A percentile compares a stretch with the other conserved stretches of the same genome.
phyloP scores from a whole-genome alignment of 2,888 invertebrate species.

The Morpho helenor region DNA sequence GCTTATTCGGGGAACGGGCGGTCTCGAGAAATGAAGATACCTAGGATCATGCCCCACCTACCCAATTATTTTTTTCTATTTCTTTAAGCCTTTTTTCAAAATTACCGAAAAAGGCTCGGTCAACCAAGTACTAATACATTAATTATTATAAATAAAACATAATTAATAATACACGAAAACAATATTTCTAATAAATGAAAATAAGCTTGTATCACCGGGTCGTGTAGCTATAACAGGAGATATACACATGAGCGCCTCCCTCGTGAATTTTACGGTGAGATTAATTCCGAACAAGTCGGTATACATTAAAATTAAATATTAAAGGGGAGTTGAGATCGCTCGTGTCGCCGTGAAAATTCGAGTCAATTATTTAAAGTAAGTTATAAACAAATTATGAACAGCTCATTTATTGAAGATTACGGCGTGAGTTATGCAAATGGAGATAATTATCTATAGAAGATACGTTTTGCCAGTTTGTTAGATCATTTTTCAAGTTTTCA shows the following conservation, averaged over 20 bases:
- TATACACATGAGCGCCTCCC: neutral
- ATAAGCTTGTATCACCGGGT: too few species aligned
- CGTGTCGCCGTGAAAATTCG: conserved; percentile 4
- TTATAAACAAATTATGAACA: conserved; percentile 17
- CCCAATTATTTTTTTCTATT: too few species aligned
- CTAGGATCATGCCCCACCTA: too few species aligned
- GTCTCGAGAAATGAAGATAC: too few species aligned
- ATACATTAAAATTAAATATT: conserved; percentile 3
- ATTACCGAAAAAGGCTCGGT: too few species aligned
- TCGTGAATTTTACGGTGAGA: conserved; percentile 1
- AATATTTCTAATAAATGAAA: neutral
- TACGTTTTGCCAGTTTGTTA: too few species aligned
- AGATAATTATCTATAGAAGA: neutral
- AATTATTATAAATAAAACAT: neutral
- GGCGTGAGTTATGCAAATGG: neutral
- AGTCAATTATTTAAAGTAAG: conserved; percentile 16
- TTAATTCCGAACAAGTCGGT: conserved; percentile 2
- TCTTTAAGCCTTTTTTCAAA: too few species aligned
- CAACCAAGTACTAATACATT: neutral
- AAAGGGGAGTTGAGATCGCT: neutral
- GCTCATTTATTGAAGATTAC: conserved; percentile 8
- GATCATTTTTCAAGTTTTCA: too few species aligned
- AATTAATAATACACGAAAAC: neutral
- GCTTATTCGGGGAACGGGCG: too few species aligned
- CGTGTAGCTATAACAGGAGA: neutral